Conservation (phyloP, 2,888 invertebrate species). For the Andrena praecox region DNA sequence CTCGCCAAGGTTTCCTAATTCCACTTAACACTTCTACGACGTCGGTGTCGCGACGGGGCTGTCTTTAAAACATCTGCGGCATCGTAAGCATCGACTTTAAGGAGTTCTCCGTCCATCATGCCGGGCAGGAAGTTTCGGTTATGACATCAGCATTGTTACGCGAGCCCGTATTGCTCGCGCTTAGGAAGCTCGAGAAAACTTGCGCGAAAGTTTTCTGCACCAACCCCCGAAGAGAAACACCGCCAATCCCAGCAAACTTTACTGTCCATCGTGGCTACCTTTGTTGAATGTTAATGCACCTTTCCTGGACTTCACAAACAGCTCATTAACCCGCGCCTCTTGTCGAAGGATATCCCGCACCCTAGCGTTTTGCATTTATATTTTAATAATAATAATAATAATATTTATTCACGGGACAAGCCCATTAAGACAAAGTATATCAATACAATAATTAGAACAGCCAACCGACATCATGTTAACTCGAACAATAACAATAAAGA, state of each 20-base stretch:
- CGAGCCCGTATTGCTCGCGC: conserved; percentile 12
- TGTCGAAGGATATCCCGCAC: conserved; percentile 6
- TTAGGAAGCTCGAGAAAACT: conserved; percentile 47
- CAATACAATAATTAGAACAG: too few species aligned
- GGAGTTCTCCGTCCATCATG: conserved; percentile 33
- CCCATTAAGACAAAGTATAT: too few species aligned
- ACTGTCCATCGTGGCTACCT: conserved; percentile 11
- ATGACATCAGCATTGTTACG: conserved; percentile 57
- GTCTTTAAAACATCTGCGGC: conserved; percentile 38
- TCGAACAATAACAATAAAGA: too few species aligned
- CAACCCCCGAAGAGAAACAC: conserved; percentile 19
- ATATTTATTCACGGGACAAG: too few species aligned
- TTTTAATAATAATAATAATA: too few species aligned
- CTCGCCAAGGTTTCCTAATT: conserved; percentile 38
- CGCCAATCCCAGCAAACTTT: conserved; percentile 5
- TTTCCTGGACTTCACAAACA: conserved; percentile 29
- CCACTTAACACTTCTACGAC: conserved; percentile 42
- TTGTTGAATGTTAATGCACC: conserved; percentile 47
- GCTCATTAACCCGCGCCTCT: conserved; percentile 28
- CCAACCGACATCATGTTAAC: too few species aligned
- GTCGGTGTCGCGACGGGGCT: conserved; percentile 13
- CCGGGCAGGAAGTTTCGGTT: conserved; percentile 47
- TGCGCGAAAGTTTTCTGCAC: conserved; percentile 46
- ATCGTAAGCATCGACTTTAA: conserved; percentile 43
- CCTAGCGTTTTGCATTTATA: neutral